Base-by-base conservation (phyloP, 2,888 invertebrate genomes). In the Zygogramma bicolorata region DNA sequence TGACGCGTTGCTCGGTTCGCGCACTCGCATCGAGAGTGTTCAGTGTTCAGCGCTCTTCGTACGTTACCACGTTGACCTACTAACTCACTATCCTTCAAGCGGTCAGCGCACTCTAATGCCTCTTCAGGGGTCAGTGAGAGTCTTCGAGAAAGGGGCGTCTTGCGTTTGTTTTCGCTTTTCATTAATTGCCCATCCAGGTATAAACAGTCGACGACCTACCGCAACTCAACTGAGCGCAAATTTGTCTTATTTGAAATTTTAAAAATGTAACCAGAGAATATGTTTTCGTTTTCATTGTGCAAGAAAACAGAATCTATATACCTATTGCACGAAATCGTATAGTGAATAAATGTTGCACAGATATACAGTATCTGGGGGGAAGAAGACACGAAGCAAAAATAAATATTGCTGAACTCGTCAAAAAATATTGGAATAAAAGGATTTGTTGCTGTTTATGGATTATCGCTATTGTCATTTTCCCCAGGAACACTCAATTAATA, bases 51-150 rank as follows among this genome's bases (percentile, higher is more conserved):
- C 74, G 67, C 27, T 65, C 69, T 46, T 70, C 67, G 70, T 34
- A 62, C 65, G 53, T 68, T 68, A 53, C 65, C 66, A 59, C 72
- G 82, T 77, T 87, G 87, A 87, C 87, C 87, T 85, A 87, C 86
- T 87, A 86, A 86, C 87, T 87, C 84, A 86, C n/a, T 83, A 87
- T 87, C 85, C 83, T 82, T 80, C 84, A 15, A 79, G 82, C 84
- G 87, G 86, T 87, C 86, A 85, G 82, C 85, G 87, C 84, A 85
- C 87, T 85, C 85, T 79, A 75, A 74, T 73, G 73, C 72, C 65
- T 73, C 74, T 53, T 75, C 68, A 34, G 60, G 57, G 60, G 27
- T 20, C 29, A 46, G 66, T 65, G 75, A 73, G 69, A 74, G 67
- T 74, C 65, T 73, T 75, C 60, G 65, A 67, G 81, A 82, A 82